A percentile compares a stretch with the other conserved stretches of the same genome.
These are phyloP conservation scores for Adoxophyes honmai DNA, from an alignment of 1,140 invertebrate species.

Conservation along the genomic window DNA sequence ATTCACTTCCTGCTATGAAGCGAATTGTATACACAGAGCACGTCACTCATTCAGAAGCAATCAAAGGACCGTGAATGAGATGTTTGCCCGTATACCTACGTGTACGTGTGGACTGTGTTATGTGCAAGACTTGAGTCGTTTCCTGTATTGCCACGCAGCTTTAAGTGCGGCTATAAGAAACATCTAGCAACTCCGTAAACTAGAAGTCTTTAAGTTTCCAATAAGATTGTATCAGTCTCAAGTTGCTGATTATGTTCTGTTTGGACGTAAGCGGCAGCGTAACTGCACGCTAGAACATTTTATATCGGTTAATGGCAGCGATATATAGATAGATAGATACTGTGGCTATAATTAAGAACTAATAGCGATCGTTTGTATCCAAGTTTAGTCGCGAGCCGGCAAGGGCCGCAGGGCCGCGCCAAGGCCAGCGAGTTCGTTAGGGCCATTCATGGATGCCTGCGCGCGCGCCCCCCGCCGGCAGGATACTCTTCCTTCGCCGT, in stretches of 20 bases:
- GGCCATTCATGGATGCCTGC: conserved; percentile 69
- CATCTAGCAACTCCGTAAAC: no score
- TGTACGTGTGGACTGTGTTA: conserved; percentile 39
- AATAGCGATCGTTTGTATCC: conserved; percentile 22
- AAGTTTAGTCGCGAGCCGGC: conserved; percentile 28
- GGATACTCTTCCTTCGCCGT: conserved; percentile 57
- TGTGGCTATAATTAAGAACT: conserved; percentile 10
- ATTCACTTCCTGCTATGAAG: conserved; percentile 65
- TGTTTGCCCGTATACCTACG: conserved; percentile 47
- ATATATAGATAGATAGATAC: not conserved
- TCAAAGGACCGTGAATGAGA: conserved; percentile 70
- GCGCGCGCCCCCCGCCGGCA: conserved; percentile 37
- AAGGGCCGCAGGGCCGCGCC: conserved; percentile 44
- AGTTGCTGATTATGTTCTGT: no score
- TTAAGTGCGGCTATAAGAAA: not conserved
- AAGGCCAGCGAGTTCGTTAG: conserved; percentile 73
- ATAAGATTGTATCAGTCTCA: no score
- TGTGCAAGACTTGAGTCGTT: conserved; percentile 49
- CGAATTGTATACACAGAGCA: conserved; percentile 60
- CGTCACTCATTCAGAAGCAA: conserved; percentile 70
- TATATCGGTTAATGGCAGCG: not conserved
- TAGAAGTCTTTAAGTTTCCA: no score
- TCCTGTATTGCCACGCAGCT: conserved; percentile 41
- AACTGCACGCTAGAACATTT: no score
- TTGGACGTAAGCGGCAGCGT: no score